Percentiles rank a stretch among this genome's conserved stretches.
Evolutionary conservation across 2,113 vertebrate genomes (phyloP).

Genomic region (Emydocephalus ijimae): DNA sequence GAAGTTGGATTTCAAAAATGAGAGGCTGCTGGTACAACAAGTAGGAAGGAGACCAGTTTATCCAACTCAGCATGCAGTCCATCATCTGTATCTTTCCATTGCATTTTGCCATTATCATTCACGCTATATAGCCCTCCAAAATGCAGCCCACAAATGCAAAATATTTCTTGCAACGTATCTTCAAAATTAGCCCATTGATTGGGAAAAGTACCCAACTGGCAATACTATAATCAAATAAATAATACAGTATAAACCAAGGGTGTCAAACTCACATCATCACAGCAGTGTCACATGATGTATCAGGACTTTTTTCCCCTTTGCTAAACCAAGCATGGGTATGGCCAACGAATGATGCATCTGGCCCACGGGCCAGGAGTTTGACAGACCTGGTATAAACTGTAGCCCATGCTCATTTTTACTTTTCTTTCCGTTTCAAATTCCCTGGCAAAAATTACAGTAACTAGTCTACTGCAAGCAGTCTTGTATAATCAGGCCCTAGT

Average conservation of each 20-base stretch:
- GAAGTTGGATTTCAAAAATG: neutral
- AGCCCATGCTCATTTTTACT: neutral
- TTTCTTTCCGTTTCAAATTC: constrained; percentile 1
- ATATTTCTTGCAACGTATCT: neutral
- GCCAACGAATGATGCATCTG: no score
- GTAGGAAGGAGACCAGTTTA: neutral
- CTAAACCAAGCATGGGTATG: no score
- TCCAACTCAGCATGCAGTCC: neutral
- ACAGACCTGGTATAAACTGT: neutral
- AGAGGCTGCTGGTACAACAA: neutral
- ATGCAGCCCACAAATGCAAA: neutral
- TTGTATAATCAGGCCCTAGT: neutral
- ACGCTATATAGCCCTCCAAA: neutral
- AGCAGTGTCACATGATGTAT: no score
- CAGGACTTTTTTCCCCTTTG: no score
- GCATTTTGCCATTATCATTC: neutral
- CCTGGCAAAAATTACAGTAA: neutral
- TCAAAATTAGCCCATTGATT: neutral
- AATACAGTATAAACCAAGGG: neutral
- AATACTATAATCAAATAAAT: neutral
- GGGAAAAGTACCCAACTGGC: neutral
- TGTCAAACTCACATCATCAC: no score
- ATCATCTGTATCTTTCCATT: neutral
- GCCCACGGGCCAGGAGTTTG: no score
- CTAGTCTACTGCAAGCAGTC: neutral